These are phyloP conservation scores for Vanacampus margaritifer DNA, from an alignment of 2,113 vertebrate genomes.

Conservation along the genomic window DNA sequence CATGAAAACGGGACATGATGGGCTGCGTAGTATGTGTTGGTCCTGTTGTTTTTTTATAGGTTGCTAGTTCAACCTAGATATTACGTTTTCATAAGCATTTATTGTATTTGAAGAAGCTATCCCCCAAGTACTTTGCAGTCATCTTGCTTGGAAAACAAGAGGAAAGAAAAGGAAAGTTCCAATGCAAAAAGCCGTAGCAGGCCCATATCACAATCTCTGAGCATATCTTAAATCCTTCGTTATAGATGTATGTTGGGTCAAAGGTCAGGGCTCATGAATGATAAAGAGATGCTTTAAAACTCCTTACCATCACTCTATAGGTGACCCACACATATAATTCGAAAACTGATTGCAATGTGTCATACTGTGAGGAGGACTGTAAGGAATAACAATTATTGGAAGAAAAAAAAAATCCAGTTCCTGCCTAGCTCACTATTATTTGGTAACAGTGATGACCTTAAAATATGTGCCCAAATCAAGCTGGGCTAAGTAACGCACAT, in stretches of 20 bases:
- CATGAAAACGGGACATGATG: too few species aligned
- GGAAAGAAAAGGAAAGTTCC: too few species aligned
- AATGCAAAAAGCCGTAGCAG: too few species aligned
- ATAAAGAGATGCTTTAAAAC: not conserved
- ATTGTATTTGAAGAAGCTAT: too few species aligned
- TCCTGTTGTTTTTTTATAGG: too few species aligned
- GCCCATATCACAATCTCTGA: not conserved
- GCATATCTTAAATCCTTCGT: not conserved
- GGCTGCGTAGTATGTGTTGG: too few species aligned
- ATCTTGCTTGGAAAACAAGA: too few species aligned
- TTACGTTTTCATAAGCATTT: too few species aligned
- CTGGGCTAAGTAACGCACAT: not conserved
- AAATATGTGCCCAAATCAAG: not conserved
- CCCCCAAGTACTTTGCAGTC: too few species aligned
- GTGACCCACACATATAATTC: not conserved
- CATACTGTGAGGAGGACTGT: not conserved
- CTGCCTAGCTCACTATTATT: not conserved
- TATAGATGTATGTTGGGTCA: constrained; percentile 1
- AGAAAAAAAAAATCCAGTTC: not conserved
- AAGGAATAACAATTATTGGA: not conserved
- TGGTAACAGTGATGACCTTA: not conserved
- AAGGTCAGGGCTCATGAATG: constrained; percentile 32
- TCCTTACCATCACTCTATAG: not conserved
- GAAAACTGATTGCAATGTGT: constrained; percentile 6
- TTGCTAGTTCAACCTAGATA: too few species aligned